A percentile compares a stretch with the other conserved stretches of the same genome.
phyloP scores from a whole-genome alignment of 2,797 vertebrate species.

The Thamnophis elegans region DNA sequence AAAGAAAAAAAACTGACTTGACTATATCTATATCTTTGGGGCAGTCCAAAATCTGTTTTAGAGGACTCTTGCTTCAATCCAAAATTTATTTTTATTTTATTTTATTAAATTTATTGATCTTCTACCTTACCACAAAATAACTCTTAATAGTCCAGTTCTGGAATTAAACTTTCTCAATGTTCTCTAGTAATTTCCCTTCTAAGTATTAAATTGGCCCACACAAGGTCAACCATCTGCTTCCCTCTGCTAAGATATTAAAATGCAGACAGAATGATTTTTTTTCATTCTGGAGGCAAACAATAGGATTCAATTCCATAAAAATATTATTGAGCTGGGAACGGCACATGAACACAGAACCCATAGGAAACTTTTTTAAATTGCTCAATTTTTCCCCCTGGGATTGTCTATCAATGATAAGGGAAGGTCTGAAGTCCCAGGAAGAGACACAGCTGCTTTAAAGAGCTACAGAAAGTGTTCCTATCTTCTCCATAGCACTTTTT shows the following conservation, averaged over 20 bases:
- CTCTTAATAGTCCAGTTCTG: background rate
- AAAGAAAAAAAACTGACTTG: background rate
- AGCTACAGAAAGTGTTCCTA: background rate
- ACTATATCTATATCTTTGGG: background rate
- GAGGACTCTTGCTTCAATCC: background rate
- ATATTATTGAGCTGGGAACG: background rate
- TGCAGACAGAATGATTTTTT: background rate
- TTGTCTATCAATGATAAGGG: background rate
- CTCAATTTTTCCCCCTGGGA: background rate
- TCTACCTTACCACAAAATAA: background rate
- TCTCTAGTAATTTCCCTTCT: background rate
- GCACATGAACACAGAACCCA: background rate
- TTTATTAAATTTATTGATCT: background rate
- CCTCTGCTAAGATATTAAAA: background rate
- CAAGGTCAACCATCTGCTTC: background rate
- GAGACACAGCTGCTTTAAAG: background rate
- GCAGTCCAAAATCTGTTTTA: background rate
- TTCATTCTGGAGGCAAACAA: background rate
- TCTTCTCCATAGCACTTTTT: background rate
- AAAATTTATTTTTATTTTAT: background rate
- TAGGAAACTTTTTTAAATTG: background rate
- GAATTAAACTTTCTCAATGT: background rate
- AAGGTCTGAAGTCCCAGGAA: background rate
- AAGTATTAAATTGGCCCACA: background rate
- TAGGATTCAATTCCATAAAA: background rate